These are phyloP conservation scores for Montipora foliosa DNA, from an alignment of 64 coral and sea anemone genomes.

Conservation along the genomic window DNA sequence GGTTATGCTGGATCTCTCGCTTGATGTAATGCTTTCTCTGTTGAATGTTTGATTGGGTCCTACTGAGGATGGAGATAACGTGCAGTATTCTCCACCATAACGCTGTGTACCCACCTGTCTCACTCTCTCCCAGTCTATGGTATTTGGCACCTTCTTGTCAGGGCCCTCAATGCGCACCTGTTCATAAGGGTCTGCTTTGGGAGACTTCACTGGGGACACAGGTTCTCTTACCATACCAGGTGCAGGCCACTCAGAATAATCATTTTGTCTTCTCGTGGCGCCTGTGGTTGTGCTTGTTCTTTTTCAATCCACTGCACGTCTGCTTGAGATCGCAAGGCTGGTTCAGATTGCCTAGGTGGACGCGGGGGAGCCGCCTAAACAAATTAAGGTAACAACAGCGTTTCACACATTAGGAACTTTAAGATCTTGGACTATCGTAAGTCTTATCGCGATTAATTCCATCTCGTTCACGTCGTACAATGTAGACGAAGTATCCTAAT, in stretches of 20 bases:
- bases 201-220: not conserved
- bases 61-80: constrained; percentile 61
- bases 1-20: constrained; percentile 46
- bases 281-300: constrained; percentile 33
- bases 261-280: constrained; percentile 30
- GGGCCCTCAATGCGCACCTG: constrained; percentile 82
- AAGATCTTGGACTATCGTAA: too few relatives aligned
- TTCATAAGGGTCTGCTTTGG: constrained; percentile 59
- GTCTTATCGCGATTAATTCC: too few relatives aligned
- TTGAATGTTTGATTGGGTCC: constrained; percentile 60
- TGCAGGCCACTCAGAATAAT: constrained; percentile 20
- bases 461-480: too few relatives aligned
- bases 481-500: too few relatives aligned
- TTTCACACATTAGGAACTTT: not conserved
- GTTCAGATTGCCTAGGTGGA: not conserved
- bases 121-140: constrained; percentile 36
- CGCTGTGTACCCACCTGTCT: not conserved
- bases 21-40: constrained; percentile 41
- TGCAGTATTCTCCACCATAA: constrained; percentile 79
- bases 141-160: not conserved
- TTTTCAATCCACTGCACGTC: constrained; percentile 51
- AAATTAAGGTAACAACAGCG: not conserved
- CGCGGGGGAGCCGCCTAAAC: not conserved
- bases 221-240: not conserved
- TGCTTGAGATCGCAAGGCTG: too few relatives aligned